Percentiles rank a stretch among this genome's conserved stretches.
phyloP scores from a whole-genome alignment of 2,113 vertebrate species.

The Tetrao urogallus region DNA sequence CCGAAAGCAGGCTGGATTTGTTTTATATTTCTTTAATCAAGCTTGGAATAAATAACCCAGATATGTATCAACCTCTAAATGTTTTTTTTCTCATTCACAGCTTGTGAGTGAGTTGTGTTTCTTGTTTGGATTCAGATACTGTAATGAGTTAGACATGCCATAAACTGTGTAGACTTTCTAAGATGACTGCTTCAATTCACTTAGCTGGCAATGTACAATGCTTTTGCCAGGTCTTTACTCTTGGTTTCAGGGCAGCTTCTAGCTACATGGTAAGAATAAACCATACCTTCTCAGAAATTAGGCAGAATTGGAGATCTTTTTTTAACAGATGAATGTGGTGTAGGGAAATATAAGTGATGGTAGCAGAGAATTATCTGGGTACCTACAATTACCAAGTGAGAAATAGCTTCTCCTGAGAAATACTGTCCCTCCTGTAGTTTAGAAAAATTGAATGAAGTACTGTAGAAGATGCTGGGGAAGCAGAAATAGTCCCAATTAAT shows the following conservation, averaged over 20 bases:
- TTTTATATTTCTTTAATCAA: constrained; percentile 14
- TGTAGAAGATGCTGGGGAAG: background rate
- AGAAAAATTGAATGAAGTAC: background rate
- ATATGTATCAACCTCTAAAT: background rate
- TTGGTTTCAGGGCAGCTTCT: background rate
- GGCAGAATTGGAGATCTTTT: background rate
- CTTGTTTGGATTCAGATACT: background rate
- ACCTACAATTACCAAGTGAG: background rate
- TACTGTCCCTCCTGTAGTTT: background rate
- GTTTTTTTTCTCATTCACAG: background rate
- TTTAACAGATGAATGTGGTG: background rate
- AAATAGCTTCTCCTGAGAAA: background rate
- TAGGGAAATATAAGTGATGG: background rate
- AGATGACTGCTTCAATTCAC: background rate
- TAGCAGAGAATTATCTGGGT: background rate
- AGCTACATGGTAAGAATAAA: background rate
- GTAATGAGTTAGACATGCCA: background rate
- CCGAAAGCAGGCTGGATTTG: background rate
- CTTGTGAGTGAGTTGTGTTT: background rate
- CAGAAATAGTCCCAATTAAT: background rate
- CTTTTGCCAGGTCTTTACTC: background rate
- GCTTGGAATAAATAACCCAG: constrained; percentile 24
- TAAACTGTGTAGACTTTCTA: background rate
- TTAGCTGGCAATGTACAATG: background rate
- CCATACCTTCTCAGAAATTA: background rate